Base-by-base conservation (phyloP, 2,888 invertebrate genomes). In the Monopis laevigella region DNA sequence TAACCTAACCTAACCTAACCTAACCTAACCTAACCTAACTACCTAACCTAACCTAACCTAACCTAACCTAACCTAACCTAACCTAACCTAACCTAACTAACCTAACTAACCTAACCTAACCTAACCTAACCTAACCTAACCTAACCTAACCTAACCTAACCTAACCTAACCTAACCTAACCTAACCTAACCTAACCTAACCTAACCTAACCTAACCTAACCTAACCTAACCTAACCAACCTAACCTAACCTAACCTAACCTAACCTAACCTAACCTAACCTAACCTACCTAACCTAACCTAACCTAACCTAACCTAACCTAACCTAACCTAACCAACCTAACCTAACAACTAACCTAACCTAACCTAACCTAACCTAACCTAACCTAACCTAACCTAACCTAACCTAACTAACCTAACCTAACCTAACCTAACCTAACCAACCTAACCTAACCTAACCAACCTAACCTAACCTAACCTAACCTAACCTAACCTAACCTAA, bases 61-160 rank as follows among this genome's bases (percentile, higher is more conserved):
- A 40, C 43, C 36, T 34, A 43, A 40, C 40, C 43, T 40, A 43
- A 43, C 43, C 43, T 40, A 43, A 43, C 43, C 43, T 43, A 43
- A 40, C 43, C 43, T 40, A 43, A 43, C 43, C 43, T 35, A 43
- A 40, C 43, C 41, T 40, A 41, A 41, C 41, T 34, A 19, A 43
- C 47, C 46, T 49, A 36, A 17, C 36, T 18, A 36, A 36, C 39
- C 43, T 34, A 40, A 40, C 40, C 35, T 40, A 29, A 29, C 30
- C 28, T 14, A 42, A 28, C 36, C 29, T 24, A 27, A 36, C 35
- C 29, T 38, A 17, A 17, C 29, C 38, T 18, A 24, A 19, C 27
- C 42, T 36, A 38, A 28, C 29, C 35, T 35, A 38, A 35, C 42
- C 38, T 27, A 28, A 32, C 35, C 30, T 18, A 41, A 35, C 35